Percentiles rank a stretch among this genome's conserved stretches.
Evolutionary conservation across 2,113 vertebrate species (phyloP).

Genomic region (Cichladusa arquata): DNA sequence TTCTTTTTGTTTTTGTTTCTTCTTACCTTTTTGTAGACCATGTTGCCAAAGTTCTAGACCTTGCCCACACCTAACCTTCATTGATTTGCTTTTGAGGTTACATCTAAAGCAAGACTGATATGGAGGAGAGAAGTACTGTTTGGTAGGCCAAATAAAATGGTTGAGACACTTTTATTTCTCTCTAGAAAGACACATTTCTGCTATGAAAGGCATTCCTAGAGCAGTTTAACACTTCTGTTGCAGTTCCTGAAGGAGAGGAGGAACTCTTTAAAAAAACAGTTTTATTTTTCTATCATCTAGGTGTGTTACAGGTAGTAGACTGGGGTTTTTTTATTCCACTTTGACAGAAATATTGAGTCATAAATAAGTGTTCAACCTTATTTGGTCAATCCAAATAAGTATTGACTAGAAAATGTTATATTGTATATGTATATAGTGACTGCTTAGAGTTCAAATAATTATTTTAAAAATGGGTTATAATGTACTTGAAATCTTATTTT

Average conservation of each 20-base stretch:
- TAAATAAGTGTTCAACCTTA: background rate
- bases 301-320: background rate
- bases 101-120: conserved; percentile 33
- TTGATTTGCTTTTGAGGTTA: conserved; percentile 16
- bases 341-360: background rate
- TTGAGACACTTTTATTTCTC: background rate
- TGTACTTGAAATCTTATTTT: conserved; percentile 23
- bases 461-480: background rate
- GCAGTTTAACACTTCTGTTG: background rate
- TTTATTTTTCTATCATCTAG: conserved; percentile 39
- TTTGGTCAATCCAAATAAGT: conserved; percentile 28
- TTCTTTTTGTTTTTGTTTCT: background rate
- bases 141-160: background rate
- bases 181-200: background rate
- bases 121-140: background rate
- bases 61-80: background rate
- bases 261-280: background rate
- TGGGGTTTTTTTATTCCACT: background rate
- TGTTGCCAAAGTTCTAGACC: conserved; percentile 9
- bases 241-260: background rate
- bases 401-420: background rate
- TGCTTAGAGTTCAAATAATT: conserved; percentile 2
- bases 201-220: conserved; percentile 29
- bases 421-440: conserved; percentile 25
- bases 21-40: background rate